Conservation (phyloP, 2,797 vertebrate genomes). For the Poeciliopsis turneri region DNA sequence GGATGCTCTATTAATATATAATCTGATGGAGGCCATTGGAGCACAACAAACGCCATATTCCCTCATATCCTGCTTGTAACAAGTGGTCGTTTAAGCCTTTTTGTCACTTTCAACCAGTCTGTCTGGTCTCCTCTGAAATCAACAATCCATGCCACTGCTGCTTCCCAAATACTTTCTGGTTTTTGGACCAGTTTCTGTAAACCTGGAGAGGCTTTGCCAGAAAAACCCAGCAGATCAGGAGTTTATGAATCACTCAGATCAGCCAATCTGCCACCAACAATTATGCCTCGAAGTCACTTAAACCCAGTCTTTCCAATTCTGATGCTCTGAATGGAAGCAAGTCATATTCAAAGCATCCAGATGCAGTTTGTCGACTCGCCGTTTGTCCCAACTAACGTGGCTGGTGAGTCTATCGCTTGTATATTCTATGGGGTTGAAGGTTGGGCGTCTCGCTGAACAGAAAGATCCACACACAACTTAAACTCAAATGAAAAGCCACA, state of each 20-base stretch:
- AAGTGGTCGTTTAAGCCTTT: not conserved
- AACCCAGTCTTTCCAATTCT: not conserved
- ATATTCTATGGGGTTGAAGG: not conserved
- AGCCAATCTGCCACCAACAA: not conserved
- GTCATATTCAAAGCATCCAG: not conserved
- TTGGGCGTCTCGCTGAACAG: not conserved
- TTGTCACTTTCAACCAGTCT: not conserved
- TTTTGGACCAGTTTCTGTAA: not conserved
- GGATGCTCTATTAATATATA: not conserved
- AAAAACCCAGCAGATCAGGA: not conserved
- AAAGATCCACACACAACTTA: not conserved
- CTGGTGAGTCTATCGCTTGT: not conserved
- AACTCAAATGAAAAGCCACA: not conserved
- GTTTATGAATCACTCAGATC: not conserved
- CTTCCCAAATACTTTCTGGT: not conserved
- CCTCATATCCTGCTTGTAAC: not conserved
- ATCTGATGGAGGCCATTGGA: not conserved
- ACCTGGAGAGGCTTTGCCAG: not conserved
- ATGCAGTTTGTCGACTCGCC: not conserved
- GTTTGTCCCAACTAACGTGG: not conserved
- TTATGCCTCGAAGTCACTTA: not conserved
- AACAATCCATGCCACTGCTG: not conserved
- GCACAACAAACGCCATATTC: not conserved
- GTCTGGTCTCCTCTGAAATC: not conserved
- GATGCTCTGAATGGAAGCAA: not conserved